A percentile compares a stretch with the other conserved stretches of the same genome.
phyloP scores from a whole-genome alignment of 2,113 vertebrate species.

The Urocolius indicus region DNA sequence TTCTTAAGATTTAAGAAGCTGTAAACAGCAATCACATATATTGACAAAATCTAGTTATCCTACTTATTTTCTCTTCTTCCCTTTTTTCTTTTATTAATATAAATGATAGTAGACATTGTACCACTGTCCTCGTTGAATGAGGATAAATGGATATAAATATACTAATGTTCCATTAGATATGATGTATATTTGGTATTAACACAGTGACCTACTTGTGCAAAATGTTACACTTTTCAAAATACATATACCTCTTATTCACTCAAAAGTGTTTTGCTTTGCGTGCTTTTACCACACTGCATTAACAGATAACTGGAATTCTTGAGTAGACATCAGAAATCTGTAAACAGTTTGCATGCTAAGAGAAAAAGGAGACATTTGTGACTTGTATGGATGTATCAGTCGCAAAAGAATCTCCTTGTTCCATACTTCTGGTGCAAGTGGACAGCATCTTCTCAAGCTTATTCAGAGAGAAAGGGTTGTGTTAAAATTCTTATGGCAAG shows the following conservation, averaged over 20 bases:
- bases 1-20: background rate
- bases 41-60: background rate
- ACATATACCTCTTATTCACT: background rate
- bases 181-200: background rate
- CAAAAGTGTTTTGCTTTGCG: background rate
- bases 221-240: background rate
- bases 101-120: background rate
- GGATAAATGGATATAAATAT: background rate
- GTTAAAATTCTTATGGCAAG: background rate
- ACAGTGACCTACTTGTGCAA: background rate
- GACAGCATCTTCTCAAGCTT: background rate
- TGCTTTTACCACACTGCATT: background rate
- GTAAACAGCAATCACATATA: background rate
- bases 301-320: background rate
- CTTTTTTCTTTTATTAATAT: background rate
- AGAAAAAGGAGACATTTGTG: background rate
- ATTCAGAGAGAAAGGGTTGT: background rate
- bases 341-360: background rate
- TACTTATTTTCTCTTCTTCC: background rate
- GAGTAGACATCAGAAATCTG: background rate
- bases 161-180: background rate
- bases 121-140: background rate
- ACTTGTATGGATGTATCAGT: background rate
- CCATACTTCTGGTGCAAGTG: background rate
- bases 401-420: background rate